Conservation (phyloP, 1,140 invertebrate genomes). For the Thaumatotibia leucotreta region DNA sequence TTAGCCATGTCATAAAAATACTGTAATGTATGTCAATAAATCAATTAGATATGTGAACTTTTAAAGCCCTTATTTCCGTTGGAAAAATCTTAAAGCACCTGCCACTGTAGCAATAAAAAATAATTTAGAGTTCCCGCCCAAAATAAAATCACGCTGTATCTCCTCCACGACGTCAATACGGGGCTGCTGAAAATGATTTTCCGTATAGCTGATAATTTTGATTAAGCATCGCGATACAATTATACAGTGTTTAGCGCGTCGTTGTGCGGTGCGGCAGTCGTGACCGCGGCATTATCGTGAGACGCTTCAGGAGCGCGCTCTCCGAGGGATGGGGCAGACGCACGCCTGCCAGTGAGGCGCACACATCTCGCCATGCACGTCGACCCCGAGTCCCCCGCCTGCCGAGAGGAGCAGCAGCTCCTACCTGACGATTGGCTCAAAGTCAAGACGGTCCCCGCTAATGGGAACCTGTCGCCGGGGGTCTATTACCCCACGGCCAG, state of each 20-base stretch:
- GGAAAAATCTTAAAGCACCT: no score
- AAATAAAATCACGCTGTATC: constrained; percentile 27
- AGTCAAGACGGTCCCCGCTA: constrained; percentile 58
- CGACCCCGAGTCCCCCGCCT: constrained; percentile 69
- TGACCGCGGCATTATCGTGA: constrained; percentile 71
- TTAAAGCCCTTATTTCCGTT: no score
- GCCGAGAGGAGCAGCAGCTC: constrained; percentile 66
- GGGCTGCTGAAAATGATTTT: constrained; percentile 59
- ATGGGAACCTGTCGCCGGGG: constrained; percentile 70
- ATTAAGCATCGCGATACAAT: constrained; percentile 70
- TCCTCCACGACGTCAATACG: constrained; percentile 37
- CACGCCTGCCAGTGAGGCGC: constrained; percentile 55
- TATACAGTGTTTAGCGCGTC: constrained; percentile 67
- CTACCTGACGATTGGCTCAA: constrained; percentile 71
- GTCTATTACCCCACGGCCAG: constrained; percentile 69
- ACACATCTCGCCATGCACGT: constrained; percentile 55
- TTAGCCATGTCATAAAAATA: no score
- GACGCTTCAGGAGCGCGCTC: constrained; percentile 61
- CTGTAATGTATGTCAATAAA: no score
- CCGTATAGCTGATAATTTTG: constrained; percentile 67
- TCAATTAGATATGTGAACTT: no score
- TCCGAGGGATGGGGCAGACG: constrained; percentile 60
- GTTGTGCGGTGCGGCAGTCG: constrained; percentile 55
- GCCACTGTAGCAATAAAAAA: background rate
- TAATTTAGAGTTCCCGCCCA: background rate